Evolutionary conservation across 2,113 vertebrate genomes (phyloP).

Genomic region (Glaucomys volans): DNA sequence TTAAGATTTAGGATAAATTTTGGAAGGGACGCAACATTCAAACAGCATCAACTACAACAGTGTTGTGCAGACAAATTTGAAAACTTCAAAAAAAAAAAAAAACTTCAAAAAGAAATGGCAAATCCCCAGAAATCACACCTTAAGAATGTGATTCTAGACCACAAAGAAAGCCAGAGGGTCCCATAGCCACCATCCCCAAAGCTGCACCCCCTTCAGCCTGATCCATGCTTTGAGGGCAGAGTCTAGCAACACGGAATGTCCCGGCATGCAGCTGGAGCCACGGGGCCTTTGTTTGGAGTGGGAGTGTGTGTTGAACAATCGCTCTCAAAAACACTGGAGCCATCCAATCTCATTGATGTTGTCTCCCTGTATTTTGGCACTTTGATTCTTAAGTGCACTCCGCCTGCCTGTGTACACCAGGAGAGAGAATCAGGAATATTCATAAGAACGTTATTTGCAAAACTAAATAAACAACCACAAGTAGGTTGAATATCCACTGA

Average conservation of each 20-base stretch:
- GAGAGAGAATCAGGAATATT: not conserved
- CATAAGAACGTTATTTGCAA: not conserved
- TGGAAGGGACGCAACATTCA: not conserved
- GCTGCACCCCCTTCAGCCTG: not conserved
- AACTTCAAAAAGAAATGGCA: not conserved
- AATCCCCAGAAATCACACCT: not conserved
- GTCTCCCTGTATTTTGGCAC: not conserved
- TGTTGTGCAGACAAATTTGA: not conserved
- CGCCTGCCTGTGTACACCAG: too few relatives aligned
- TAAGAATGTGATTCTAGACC: not conserved
- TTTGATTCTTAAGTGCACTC: accelerated
- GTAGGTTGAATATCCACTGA: too few relatives aligned
- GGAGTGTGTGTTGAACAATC: not conserved
- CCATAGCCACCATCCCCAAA: not conserved
- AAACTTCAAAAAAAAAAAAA: not conserved
- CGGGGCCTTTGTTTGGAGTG: not conserved
- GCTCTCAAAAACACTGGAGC: not conserved
- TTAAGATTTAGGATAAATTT: not conserved
- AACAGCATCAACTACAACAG: not conserved
- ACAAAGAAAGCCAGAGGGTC: not conserved
- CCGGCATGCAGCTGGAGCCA: too few relatives aligned
- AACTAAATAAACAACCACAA: not conserved
- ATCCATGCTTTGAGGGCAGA: not conserved
- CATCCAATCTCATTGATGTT: too few relatives aligned
- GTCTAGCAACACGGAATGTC: not conserved